These are phyloP conservation scores for Zoanthus sociatus DNA, from an alignment of 92 coral and sea anemone genomes.

Conservation along the genomic window DNA sequence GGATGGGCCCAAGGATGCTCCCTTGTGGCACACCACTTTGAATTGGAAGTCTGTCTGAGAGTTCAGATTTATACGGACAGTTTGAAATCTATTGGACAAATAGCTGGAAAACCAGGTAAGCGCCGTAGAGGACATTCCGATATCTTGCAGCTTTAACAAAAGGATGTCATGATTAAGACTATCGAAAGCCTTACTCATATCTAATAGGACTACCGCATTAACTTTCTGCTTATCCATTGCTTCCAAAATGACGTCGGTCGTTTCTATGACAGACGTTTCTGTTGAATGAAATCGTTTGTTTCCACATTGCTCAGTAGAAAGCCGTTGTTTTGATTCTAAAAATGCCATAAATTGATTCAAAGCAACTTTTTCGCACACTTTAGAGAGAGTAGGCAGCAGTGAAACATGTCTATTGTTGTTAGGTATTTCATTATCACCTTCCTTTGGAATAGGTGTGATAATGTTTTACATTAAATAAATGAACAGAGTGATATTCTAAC, in stretches of 20 bases:
- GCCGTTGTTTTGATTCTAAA: slow-evolving; percentile 32
- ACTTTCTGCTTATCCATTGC: slow-evolving; percentile 13
- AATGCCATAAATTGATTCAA: slow-evolving; percentile 13
- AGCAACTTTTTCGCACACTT: slow-evolving; percentile 29
- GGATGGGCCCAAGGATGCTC: slow-evolving; percentile 34
- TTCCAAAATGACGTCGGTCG: slow-evolving; percentile 2
- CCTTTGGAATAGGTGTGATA: too few species aligned
- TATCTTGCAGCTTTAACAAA: too few species aligned
- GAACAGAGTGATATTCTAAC: slow-evolving; percentile 18
- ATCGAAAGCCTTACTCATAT: slow-evolving; percentile 41
- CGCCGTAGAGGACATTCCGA: too few species aligned
- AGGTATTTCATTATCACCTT: too few species aligned
- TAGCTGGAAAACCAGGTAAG: too few species aligned
- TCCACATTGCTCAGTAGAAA: slow-evolving; percentile 41
- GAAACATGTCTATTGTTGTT: too few species aligned
- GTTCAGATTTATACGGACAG: slow-evolving; percentile 34
- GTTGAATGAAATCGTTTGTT: background rate
- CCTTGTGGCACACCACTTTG: slow-evolving; percentile 24
- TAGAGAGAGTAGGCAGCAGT: background rate
- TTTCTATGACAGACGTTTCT: too few species aligned
- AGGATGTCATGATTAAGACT: background rate
- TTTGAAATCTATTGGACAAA: slow-evolving; percentile 1
- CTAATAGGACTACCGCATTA: slow-evolving; percentile 8
- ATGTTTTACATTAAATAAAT: too few species aligned
- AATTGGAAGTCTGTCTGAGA: slow-evolving; percentile 17